Conservation (phyloP, 2,113 vertebrate genomes). For the Nestor notabilis region DNA sequence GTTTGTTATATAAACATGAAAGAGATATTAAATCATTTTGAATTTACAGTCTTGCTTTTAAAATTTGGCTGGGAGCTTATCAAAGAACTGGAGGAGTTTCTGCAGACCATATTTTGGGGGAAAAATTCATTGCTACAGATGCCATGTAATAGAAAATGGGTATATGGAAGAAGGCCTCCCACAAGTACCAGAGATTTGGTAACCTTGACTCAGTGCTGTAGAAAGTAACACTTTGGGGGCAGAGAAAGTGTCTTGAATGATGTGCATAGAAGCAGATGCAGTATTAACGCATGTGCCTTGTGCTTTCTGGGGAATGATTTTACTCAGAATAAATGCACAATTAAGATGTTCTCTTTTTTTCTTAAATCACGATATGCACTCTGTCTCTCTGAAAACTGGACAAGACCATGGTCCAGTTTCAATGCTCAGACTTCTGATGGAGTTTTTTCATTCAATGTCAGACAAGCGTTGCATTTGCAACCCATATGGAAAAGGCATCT, state of each 20-base stretch:
- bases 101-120: slow-evolving; percentile 14
- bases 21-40: slow-evolving; percentile 42
- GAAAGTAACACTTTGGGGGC: background rate
- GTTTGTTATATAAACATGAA: slow-evolving; percentile 61
- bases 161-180: background rate
- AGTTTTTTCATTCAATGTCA: background rate
- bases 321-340: background rate
- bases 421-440: background rate
- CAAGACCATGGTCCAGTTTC: background rate
- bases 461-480: background rate
- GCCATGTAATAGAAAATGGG: background rate
- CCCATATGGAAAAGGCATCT: background rate
- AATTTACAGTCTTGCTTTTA: slow-evolving; percentile 36
- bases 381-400: background rate
- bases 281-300: background rate
- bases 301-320: background rate
- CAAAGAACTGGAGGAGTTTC: slow-evolving; percentile 35
- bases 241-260: background rate
- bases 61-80: slow-evolving; percentile 33
- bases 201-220: background rate
- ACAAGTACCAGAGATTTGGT: background rate
- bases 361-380: background rate
- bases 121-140: background rate
- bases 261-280: background rate
- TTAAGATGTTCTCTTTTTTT: background rate